phyloP scores from a whole-genome alignment of 2,797 vertebrate genomes.

The Enteromius trimaculatus region DNA sequence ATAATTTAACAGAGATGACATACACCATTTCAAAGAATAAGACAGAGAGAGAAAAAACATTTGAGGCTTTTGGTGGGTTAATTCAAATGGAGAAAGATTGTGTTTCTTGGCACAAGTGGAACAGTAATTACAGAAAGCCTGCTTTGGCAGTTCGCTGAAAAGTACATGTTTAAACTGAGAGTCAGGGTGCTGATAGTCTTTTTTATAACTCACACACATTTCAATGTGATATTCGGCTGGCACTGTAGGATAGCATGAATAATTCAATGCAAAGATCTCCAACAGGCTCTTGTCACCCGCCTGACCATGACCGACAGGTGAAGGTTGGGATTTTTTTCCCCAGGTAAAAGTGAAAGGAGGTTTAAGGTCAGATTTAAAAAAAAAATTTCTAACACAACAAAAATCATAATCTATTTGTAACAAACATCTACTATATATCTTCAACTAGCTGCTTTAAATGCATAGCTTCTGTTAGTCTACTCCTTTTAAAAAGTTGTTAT shows the following conservation, averaged over 20 bases:
- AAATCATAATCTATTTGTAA: background rate
- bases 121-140: slow-evolving; percentile 42
- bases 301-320: slow-evolving; percentile 17
- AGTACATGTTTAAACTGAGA: slow-evolving; percentile 29
- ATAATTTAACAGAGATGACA: slow-evolving; percentile 37
- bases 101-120: slow-evolving; percentile 13
- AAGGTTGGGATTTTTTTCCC: background rate
- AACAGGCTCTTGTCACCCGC: slow-evolving; percentile 15
- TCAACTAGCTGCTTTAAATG: background rate
- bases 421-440: background rate
- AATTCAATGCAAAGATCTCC: slow-evolving; percentile 19
- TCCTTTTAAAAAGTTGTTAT: background rate
- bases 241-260: slow-evolving; percentile 26
- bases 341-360: slow-evolving; percentile 5
- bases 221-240: slow-evolving; percentile 45
- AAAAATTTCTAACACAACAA: background rate
- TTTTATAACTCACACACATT: slow-evolving; percentile 40
- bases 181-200: slow-evolving; percentile 28
- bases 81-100: slow-evolving; percentile 9
- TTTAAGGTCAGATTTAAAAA: background rate
- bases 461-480: background rate
- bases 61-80: background rate
- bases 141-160: slow-evolving; percentile 45
- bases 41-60: slow-evolving; percentile 1
- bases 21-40: background rate